These are phyloP conservation scores for Pyrrhosoma nymphula DNA, from an alignment of 2,888 invertebrate genomes.

Conservation along the genomic window DNA sequence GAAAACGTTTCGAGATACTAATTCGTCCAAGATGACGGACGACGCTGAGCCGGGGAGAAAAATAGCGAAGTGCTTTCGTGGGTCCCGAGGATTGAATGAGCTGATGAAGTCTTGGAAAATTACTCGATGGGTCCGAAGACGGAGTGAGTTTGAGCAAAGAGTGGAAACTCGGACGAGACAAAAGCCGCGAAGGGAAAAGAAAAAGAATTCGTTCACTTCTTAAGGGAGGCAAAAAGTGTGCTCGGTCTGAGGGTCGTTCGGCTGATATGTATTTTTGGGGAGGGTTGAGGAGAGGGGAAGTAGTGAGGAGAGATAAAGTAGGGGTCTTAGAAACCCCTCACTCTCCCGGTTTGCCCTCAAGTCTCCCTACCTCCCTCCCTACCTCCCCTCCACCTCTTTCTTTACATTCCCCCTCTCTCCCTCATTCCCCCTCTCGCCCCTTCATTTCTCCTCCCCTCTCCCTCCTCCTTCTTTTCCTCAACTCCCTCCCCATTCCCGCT, in stretches of 20 bases:
- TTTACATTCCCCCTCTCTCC: neutral
- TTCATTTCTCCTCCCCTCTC: neutral
- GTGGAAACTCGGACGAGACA: neutral
- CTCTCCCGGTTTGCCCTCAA: neutral
- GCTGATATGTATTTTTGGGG: slow-evolving; percentile 54
- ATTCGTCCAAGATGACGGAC: neutral
- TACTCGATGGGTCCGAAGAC: neutral
- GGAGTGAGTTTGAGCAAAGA: neutral
- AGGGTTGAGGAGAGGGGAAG: neutral
- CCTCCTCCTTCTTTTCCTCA: neutral
- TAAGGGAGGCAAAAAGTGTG: slow-evolving; percentile 13
- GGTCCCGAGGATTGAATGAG: neutral
- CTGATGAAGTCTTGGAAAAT: neutral
- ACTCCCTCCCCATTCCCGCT: neutral
- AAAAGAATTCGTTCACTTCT: neutral
- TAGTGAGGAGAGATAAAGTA: neutral
- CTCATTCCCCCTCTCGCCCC: neutral
- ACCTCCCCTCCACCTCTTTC: neutral
- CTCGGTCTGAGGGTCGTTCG: slow-evolving; percentile 3
- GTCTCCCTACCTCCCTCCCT: neutral
- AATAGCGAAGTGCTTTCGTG: neutral
- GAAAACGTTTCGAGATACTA: neutral
- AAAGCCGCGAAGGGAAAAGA: neutral
- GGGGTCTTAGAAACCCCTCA: slow-evolving; percentile 11
- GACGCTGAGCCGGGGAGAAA: neutral